Evolutionary conservation across 2,888 invertebrate genomes (phyloP).

Genomic region (Ptychoptera albimana): DNA sequence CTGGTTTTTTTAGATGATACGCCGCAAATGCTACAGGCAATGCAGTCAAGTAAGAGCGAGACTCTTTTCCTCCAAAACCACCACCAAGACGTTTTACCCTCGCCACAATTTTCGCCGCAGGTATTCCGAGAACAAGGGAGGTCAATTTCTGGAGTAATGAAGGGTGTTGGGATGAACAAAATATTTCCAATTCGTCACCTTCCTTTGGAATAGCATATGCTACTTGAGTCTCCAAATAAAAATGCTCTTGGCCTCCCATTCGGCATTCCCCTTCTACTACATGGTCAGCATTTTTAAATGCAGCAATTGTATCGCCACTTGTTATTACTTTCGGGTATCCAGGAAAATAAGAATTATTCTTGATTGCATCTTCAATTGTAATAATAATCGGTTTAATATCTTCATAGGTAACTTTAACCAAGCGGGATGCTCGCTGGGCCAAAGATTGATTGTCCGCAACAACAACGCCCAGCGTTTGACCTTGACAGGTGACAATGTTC

Average conservation of each 20-base stretch:
- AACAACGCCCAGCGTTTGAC: constrained; percentile 69
- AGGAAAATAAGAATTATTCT: constrained; percentile 51
- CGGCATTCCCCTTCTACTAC: constrained; percentile 62
- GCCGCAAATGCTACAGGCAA: constrained; percentile 71
- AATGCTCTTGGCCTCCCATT: constrained; percentile 90
- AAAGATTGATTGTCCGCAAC: constrained; percentile 59
- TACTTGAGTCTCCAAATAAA: constrained; percentile 83
- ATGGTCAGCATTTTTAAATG: constrained; percentile 50
- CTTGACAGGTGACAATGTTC: constrained; percentile 58
- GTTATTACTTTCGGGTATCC: constrained; percentile 39
- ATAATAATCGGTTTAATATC: constrained; percentile 63
- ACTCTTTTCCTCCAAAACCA: constrained; percentile 93
- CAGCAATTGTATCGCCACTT: constrained; percentile 51
- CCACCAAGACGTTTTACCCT: constrained; percentile 82
- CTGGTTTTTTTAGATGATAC: constrained; percentile 55
- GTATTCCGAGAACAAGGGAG: constrained; percentile 53
- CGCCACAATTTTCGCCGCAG: constrained; percentile 55
- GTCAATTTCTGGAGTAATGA: constrained; percentile 54
- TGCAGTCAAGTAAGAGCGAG: constrained; percentile 46
- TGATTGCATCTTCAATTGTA: constrained; percentile 80
- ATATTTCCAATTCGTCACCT: constrained; percentile 72
- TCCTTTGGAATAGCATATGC: constrained; percentile 58
- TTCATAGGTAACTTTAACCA: constrained; percentile 69
- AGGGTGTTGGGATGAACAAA: constrained; percentile 73
- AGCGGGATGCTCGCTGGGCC: constrained; percentile 69